These are phyloP conservation scores for Camponotus fellah DNA, from an alignment of 2,888 invertebrate species.

Conservation along the genomic window DNA sequence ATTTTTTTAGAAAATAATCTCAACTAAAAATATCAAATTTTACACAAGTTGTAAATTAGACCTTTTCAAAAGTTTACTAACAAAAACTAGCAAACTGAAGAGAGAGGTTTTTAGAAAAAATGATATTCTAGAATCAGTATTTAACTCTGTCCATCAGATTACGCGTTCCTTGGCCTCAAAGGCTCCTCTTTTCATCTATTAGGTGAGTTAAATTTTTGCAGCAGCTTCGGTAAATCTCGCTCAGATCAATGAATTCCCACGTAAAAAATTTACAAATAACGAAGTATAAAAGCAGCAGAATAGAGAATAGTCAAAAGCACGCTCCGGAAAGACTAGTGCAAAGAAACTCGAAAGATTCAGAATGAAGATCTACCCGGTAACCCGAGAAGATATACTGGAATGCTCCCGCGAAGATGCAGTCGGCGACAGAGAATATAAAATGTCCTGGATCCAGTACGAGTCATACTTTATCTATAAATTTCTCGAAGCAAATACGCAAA, in stretches of 20 bases:
- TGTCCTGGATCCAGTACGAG: background rate
- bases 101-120: background rate
- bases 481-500: constrained; percentile 1
- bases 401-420: constrained; percentile 18
- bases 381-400: constrained; percentile 17
- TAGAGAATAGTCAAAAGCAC: background rate
- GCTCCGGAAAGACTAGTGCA: background rate
- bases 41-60: background rate
- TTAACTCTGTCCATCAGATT: background rate
- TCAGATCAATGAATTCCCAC: background rate
- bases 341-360: constrained; percentile 11
- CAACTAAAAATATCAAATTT: background rate
- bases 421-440: constrained; percentile 18
- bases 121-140: background rate
- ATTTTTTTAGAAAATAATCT: background rate
- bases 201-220: background rate
- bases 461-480: constrained; percentile 8
- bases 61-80: background rate
- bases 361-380: constrained; percentile 30
- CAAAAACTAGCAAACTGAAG: background rate
- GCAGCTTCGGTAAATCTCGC: background rate
- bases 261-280: background rate
- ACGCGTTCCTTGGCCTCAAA: background rate
- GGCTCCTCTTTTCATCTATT: background rate
- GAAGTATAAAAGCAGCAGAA: constrained; percentile 12